Evolutionary conservation across 2,888 invertebrate species (phyloP), one percentile per base, ranked within the genome.

Genomic region (Epinotia bilunana): DNA sequence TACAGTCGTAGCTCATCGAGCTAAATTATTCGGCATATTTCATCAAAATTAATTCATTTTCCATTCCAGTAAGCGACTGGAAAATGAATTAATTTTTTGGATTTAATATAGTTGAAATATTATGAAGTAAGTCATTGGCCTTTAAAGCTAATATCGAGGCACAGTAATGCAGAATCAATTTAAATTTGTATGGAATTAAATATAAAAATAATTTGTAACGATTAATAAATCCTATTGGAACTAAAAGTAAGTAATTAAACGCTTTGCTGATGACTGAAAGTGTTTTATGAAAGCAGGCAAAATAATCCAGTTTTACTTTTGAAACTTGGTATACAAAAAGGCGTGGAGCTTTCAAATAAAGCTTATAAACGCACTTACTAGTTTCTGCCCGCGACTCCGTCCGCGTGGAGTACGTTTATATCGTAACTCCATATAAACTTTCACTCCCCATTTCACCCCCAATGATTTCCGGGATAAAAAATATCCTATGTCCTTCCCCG

Each of bases 11-110:
- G 43, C 60, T 23, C n/a, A 46, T 28, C 28, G n/a, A 58, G 23
- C 57, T 28, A 55, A 64, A 57, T 64, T 72, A 72, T 72, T 63
- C 64, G 9, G 57, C 62, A 58, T 57, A 72, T 72, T 72, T 64
- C 57, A 72, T 72, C 64, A 58, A 72, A 72, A 72, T 18, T 28
- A n/a, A n/a, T n/a, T n/a, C n/a, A n/a, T n/a, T n/a, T n/a, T n/a
- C n/a, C n/a, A n/a, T n/a, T n/a, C n/a, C n/a, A n/a, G n/a, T n/a
- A n/a, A n/a, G 64, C 46, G 58, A 28, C 20, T 72, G 57, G 23
- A 72, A 64, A 72, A 64, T 72, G 63, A 72, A 64, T 72, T 64
- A 72, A 72, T 72, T 63, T 72, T 28, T 28, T 72, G 58, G 57
- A 55, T 64, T 43, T 64, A 71, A 55, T 72, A 57, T 58, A 46